A percentile compares a stretch with the other conserved stretches of the same genome.
These are phyloP conservation scores for Aplidium turbinatum DNA, from an alignment of 23 tunicate genomes.

Conservation along the genomic window DNA sequence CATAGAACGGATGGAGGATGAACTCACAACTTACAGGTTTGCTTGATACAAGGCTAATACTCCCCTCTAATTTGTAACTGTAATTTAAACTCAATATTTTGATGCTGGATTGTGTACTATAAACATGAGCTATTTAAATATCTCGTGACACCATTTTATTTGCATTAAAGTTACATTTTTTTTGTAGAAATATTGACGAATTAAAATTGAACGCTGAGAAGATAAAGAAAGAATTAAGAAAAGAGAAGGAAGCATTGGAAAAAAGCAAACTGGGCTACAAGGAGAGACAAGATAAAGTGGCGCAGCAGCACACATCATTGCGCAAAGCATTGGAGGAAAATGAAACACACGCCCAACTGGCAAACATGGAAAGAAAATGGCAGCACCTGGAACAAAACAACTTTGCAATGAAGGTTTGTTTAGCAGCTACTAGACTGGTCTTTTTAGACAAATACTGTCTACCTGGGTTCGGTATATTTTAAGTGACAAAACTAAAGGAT, in stretches of 20 bases:
- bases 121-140: no score
- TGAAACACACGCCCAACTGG: constrained; percentile 80
- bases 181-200: constrained; percentile 54
- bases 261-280: constrained; percentile 38
- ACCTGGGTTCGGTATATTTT: no score
- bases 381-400: constrained; percentile 89
- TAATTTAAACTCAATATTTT: no score
- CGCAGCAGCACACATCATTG: constrained; percentile 41
- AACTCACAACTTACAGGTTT: constrained; percentile 51
- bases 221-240: constrained; percentile 51
- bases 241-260: constrained; percentile 55
- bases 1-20: constrained; percentile 60
- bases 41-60: no score
- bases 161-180: neutral
- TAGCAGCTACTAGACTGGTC: neutral
- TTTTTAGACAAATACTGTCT: no score
- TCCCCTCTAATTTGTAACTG: no score
- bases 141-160: no score
- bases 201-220: constrained; percentile 53
- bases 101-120: no score
- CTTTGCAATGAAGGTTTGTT: constrained; percentile 76
- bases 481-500: no score
- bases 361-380: constrained; percentile 77
- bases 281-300: constrained; percentile 35
- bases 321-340: constrained; percentile 59